Conservation (phyloP, 2,113 vertebrate genomes). For the Sarotherodon lohbergeri region DNA sequence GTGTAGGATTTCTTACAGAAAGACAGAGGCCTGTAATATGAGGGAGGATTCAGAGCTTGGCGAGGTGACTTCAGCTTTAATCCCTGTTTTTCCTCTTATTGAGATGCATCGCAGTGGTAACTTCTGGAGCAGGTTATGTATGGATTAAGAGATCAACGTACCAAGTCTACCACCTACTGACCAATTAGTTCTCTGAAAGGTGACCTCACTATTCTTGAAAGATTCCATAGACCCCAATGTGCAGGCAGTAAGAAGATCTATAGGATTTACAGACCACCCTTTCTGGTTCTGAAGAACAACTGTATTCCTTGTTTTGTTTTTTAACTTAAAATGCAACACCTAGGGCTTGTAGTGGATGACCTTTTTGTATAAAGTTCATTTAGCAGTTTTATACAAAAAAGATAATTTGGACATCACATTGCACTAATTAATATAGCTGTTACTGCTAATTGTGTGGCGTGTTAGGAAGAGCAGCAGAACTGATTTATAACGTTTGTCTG, state of each 20-base stretch:
- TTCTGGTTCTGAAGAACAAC: background rate
- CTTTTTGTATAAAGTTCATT: background rate
- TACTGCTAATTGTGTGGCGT: background rate
- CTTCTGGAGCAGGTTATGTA: background rate
- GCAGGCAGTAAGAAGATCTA: background rate
- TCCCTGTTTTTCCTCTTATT: background rate
- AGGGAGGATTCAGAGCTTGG: background rate
- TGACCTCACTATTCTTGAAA: no score
- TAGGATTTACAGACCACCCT: background rate
- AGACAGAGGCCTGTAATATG: background rate
- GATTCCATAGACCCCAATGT: rapidly evolving
- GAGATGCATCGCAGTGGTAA: background rate
- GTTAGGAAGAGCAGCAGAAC: background rate
- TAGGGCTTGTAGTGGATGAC: background rate
- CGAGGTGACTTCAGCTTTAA: background rate
- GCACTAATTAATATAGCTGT: background rate
- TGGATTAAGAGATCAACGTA: background rate
- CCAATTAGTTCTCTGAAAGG: background rate
- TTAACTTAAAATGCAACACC: background rate
- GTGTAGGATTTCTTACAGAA: background rate
- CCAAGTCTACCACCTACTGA: background rate
- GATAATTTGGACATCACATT: background rate
- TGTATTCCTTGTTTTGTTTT: background rate
- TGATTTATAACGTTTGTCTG: background rate
- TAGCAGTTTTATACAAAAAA: background rate